Conservation (phyloP, 2,888 invertebrate genomes). For the Ormyrus nitidulus region DNA sequence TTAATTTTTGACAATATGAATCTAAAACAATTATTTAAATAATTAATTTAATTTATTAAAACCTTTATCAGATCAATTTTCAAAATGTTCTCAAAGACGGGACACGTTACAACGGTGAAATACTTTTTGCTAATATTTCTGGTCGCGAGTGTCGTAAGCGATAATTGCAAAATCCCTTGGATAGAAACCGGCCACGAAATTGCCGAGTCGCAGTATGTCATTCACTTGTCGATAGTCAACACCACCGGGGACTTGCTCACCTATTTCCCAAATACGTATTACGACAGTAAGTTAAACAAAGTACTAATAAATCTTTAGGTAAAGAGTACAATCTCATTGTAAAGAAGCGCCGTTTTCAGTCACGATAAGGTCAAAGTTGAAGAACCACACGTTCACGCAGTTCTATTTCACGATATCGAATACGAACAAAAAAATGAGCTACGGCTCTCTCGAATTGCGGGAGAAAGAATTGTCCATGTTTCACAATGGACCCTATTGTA, state of each 20-base stretch:
- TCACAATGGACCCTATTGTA: slow-evolving; percentile 46
- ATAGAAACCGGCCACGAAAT: slow-evolving; percentile 46
- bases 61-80: background rate
- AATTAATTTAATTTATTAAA: background rate
- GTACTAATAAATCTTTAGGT: no score
- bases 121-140: slow-evolving; percentile 13
- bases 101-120: background rate
- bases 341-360: slow-evolving; percentile 33
- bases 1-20: background rate
- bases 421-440: slow-evolving; percentile 19
- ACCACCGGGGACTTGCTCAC: slow-evolving; percentile 26
- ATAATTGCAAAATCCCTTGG: slow-evolving; percentile 51
- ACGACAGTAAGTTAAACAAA: slow-evolving; percentile 44
- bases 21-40: background rate
- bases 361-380: slow-evolving; percentile 32
- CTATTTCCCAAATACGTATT: slow-evolving; percentile 50
- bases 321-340: background rate
- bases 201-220: slow-evolving; percentile 12
- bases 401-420: slow-evolving; percentile 51
- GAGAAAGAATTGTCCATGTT: slow-evolving; percentile 48
- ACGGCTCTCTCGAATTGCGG: slow-evolving; percentile 41
- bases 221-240: slow-evolving; percentile 41
- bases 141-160: slow-evolving; percentile 6
- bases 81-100: background rate
- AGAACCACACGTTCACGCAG: slow-evolving; percentile 43